Conservation (phyloP, 2,113 vertebrate genomes). For the Xyrauchen texanus region DNA sequence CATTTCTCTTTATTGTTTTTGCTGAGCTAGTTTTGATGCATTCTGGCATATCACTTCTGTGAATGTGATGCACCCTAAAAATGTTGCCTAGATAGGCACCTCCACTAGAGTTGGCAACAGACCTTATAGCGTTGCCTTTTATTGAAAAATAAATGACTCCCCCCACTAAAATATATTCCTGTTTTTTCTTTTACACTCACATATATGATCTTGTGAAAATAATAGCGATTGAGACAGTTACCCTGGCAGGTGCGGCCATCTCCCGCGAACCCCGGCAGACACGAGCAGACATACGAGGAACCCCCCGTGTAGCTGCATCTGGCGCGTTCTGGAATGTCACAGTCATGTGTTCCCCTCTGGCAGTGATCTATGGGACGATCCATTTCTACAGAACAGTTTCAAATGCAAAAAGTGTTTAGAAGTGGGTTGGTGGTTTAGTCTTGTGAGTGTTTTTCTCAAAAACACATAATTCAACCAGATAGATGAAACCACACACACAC, state of each 20-base stretch:
- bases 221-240: constrained; percentile 56
- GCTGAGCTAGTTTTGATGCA: too few relatives aligned
- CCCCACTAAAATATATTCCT: too few relatives aligned
- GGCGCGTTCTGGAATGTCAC: constrained; percentile 81
- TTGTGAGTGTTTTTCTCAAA: too few relatives aligned
- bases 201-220: background rate
- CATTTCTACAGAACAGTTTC: constrained; percentile 54
- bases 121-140: too few relatives aligned
- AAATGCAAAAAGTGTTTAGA: background rate
- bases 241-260: constrained; percentile 83
- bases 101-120: too few relatives aligned
- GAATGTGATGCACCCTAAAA: too few relatives aligned
- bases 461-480: background rate
- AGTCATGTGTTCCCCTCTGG: constrained; percentile 78
- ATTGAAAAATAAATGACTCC: too few relatives aligned
- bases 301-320: constrained; percentile 80
- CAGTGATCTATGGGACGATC: constrained; percentile 78
- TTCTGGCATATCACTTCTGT: too few relatives aligned
- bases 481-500: background rate
- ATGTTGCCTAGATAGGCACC: too few relatives aligned
- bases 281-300: constrained; percentile 79
- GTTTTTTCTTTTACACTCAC: too few relatives aligned
- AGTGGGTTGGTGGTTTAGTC: too few relatives aligned
- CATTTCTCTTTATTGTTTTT: too few relatives aligned
- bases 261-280: constrained; percentile 81